Evolutionary conservation across 2,113 vertebrate genomes (phyloP).

Genomic region (Microtus richardsoni): DNA sequence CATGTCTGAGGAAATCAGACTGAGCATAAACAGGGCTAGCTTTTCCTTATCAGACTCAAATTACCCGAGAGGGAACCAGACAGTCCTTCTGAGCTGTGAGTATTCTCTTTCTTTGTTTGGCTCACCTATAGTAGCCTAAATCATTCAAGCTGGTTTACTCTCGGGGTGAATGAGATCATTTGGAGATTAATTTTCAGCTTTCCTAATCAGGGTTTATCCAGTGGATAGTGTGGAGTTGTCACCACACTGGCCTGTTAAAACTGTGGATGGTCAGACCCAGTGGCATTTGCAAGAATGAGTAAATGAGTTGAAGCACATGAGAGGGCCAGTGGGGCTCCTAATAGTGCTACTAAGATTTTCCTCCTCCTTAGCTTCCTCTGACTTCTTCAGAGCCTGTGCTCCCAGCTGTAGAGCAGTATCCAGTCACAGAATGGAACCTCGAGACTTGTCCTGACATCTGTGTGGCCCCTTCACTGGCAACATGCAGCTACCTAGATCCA

Average conservation of each 20-base stretch:
- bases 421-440: background rate
- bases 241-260: background rate
- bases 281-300: background rate
- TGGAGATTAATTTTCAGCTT: slow-evolving; percentile 37
- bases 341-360: background rate
- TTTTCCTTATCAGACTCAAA: slow-evolving; percentile 55
- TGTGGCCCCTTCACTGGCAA: background rate
- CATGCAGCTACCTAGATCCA: background rate
- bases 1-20: slow-evolving; percentile 16
- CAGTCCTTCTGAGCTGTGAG: background rate
- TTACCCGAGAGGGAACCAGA: slow-evolving; percentile 22
- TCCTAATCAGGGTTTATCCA: slow-evolving; percentile 21
- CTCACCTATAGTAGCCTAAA: background rate
- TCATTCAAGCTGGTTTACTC: background rate
- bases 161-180: slow-evolving; percentile 12
- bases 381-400: background rate
- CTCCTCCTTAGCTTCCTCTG: background rate
- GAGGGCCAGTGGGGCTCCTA: background rate
- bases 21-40: slow-evolving; percentile 46
- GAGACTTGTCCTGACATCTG: background rate
- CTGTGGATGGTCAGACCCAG: background rate
- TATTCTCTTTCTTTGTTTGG: slow-evolving; percentile 52
- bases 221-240: slow-evolving; percentile 11
- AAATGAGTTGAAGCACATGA: background rate
- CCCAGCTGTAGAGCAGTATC: background rate